Percentiles rank a stretch among this genome's conserved stretches.
Conservation (phyloP, 2,113 vertebrate genomes). For the Dicrurus megarhynchus region DNA sequence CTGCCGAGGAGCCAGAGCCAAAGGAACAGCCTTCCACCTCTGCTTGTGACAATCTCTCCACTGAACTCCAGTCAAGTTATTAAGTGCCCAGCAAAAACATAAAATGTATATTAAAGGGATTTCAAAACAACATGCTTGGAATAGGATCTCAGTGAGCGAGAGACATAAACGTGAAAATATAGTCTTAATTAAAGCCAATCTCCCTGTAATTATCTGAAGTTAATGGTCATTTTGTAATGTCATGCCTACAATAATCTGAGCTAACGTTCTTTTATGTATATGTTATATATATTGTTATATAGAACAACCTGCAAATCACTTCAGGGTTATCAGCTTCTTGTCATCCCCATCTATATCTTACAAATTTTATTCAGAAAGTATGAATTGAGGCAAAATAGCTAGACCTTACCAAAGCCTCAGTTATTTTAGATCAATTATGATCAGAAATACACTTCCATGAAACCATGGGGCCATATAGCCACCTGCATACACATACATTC, state of each 20-base stretch:
- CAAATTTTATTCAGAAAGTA: neutral
- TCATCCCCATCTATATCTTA: neutral
- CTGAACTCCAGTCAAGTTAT: neutral
- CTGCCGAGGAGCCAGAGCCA: neutral
- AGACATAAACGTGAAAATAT: accelerated
- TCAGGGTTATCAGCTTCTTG: neutral
- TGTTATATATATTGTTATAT: neutral
- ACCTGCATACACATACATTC: neutral
- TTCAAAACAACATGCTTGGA: neutral
- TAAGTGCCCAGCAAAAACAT: neutral
- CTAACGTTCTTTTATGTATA: neutral
- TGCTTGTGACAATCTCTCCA: neutral
- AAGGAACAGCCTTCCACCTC: neutral
- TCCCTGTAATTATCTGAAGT: neutral
- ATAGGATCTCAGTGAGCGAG: neutral
- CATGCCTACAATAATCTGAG: neutral
- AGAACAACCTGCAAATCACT: neutral
- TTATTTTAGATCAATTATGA: neutral
- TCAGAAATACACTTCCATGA: neutral
- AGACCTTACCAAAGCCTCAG: neutral
- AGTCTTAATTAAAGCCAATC: neutral
- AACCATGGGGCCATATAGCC: neutral
- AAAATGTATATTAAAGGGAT: neutral
- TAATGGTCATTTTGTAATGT: neutral
- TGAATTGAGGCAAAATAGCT: neutral